Percentiles rank a stretch among this genome's conserved stretches.
Conservation (phyloP, 37 sponge, comb jelly and placozoan genomes). For the Diacarnus erythraeanus region DNA sequence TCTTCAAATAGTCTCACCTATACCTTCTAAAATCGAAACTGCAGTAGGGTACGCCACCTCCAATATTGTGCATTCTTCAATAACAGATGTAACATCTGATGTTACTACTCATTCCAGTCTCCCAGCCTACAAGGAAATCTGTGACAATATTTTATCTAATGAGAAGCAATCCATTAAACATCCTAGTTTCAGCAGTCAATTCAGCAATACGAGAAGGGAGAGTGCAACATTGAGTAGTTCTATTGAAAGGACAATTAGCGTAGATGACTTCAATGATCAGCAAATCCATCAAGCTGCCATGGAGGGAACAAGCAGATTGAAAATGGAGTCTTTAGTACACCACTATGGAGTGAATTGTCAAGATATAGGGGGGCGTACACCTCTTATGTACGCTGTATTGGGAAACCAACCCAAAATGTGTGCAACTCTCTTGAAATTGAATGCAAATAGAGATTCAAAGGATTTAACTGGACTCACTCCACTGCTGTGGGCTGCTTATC, state of each 20-base stretch:
- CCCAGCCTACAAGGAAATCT: no score
- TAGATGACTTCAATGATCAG: constrained; percentile 26
- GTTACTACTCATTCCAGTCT: no score
- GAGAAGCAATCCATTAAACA: no score
- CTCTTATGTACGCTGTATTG: constrained; percentile 87
- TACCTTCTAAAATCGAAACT: no score
- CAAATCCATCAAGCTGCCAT: constrained; percentile 76
- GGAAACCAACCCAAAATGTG: constrained; percentile 84
- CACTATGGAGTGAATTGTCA: constrained; percentile 71
- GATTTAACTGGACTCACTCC: constrained; percentile 63
- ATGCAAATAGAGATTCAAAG: constrained; percentile 55
- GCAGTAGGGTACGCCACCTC: no score
- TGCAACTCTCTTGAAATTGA: constrained; percentile 58
- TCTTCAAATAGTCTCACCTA: no score
- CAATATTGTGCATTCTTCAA: no score
- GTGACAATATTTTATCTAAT: no score
- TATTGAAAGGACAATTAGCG: background rate
- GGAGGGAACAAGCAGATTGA: constrained; percentile 52
- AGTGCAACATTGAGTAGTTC: background rate
- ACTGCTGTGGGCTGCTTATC: constrained; percentile 79
- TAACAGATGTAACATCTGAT: no score
- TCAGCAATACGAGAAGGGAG: no score
- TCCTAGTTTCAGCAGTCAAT: no score
- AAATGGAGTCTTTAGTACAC: constrained; percentile 51
- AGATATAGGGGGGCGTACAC: constrained; percentile 81